Evolutionary conservation across 2,888 invertebrate species (phyloP).

Genomic region (Osmoderma eremita): DNA sequence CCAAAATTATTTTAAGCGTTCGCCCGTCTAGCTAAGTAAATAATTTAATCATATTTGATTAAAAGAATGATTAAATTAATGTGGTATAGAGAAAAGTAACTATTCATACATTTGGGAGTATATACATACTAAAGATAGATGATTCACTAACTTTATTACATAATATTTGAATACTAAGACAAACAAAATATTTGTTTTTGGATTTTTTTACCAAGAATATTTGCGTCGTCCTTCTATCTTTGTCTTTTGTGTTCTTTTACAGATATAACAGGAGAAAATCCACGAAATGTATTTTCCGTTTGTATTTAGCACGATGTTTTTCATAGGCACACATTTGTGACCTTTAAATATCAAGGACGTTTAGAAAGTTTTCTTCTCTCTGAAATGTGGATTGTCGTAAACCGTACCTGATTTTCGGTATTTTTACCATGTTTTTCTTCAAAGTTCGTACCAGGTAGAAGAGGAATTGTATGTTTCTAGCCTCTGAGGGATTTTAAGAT

Average conservation of each 20-base stretch:
- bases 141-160: conserved; percentile 19
- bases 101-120: neutral
- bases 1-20: too few relatives aligned
- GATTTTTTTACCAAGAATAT: neutral
- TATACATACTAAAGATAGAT: conserved; percentile 4
- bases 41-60: too few relatives aligned
- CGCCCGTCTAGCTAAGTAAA: too few relatives aligned
- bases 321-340: conserved; percentile 16
- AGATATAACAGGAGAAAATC: neutral
- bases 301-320: conserved; percentile 17
- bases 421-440: conserved; percentile 23
- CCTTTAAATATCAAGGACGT: conserved; percentile 37
- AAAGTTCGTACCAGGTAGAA: conserved; percentile 25
- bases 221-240: neutral
- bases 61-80: too few relatives aligned
- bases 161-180: conserved; percentile 3
- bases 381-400: conserved; percentile 22
- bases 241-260: neutral
- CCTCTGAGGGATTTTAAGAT: conserved; percentile 15
- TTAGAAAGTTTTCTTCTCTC: conserved; percentile 25
- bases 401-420: conserved; percentile 30
- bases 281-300: neutral
- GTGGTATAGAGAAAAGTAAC: neutral
- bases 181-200: conserved; percentile 10
- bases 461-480: conserved; percentile 2